A percentile compares a stretch with the other conserved stretches of the same genome.
Conservation (phyloP, 2,113 vertebrate species). For the Grantiella picta region DNA sequence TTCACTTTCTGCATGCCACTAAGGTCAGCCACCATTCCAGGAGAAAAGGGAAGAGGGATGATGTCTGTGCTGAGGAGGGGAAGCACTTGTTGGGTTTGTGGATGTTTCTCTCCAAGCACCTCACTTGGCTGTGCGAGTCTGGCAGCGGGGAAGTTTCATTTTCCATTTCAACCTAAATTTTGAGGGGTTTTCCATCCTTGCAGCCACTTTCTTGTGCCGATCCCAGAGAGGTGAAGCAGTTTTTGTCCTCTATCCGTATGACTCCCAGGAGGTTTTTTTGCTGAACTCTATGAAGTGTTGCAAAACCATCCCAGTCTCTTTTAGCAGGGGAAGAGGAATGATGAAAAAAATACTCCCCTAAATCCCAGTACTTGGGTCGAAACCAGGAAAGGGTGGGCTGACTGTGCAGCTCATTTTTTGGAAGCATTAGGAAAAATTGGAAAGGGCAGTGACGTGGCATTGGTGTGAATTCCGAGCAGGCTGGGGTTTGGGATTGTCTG, state of each 20-base stretch:
- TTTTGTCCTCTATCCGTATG: neutral
- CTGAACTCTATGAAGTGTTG: neutral
- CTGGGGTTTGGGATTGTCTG: neutral
- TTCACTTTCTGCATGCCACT: neutral
- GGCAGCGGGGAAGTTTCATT: neutral
- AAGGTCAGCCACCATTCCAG: rapidly evolving
- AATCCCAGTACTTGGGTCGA: neutral
- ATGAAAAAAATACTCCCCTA: neutral
- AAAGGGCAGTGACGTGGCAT: neutral
- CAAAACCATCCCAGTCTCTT: neutral
- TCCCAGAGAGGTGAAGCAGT: neutral
- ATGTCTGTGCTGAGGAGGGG: neutral
- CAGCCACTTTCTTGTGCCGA: neutral
- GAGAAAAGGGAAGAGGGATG: neutral
- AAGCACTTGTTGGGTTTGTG: neutral
- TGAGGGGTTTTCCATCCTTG: neutral
- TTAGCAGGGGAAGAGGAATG: neutral
- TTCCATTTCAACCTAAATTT: neutral
- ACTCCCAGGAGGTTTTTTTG: neutral
- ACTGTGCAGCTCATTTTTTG: neutral
- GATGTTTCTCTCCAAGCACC: neutral
- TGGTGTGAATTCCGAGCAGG: neutral
- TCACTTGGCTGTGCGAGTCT: neutral
- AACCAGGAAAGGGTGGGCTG: neutral
- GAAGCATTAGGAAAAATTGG: neutral